These are phyloP conservation scores for Heteropelma amictum DNA, from an alignment of 2,888 invertebrate genomes.

Conservation along the genomic window DNA sequence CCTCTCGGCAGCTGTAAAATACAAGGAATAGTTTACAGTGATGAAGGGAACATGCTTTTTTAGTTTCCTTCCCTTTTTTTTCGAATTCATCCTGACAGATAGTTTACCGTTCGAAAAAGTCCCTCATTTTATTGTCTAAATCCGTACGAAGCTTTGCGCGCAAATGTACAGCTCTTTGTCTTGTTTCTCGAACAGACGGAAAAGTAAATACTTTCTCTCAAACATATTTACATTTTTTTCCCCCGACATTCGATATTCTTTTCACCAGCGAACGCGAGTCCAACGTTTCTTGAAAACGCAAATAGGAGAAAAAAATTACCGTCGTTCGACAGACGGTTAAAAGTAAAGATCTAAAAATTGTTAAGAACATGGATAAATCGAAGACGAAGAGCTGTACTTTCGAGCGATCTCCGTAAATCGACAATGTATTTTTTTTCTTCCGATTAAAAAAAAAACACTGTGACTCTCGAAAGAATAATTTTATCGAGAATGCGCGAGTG, in stretches of 20 bases:
- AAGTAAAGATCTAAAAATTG: no score
- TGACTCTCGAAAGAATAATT: conserved; percentile 51
- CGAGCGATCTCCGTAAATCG: conserved; percentile 20
- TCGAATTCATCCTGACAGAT: no score
- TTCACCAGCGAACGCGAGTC: background rate
- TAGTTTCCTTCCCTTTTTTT: conserved; percentile 6
- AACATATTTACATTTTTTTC: conserved; percentile 50
- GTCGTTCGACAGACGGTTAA: conserved; percentile 39
- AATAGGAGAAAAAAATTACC: background rate
- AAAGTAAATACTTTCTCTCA: background rate
- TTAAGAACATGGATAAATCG: conserved; percentile 16
- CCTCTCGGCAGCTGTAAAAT: conserved; percentile 48
- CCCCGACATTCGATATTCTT: background rate
- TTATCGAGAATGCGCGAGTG: conserved; percentile 40
- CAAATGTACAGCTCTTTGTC: conserved; percentile 19
- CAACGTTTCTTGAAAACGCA: background rate
- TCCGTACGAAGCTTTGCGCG: conserved; percentile 35
- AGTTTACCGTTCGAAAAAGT: no score
- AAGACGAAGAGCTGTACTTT: conserved; percentile 17
- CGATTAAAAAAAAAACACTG: conserved; percentile 52
- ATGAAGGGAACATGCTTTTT: conserved; percentile 59
- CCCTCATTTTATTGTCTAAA: conserved; percentile 57
- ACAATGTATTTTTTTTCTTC: conserved; percentile 12
- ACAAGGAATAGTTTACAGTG: conserved; percentile 62
- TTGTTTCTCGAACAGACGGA: conserved; percentile 2